Conservation (phyloP, 1,140 invertebrate species). For the Bombus ignitus region DNA sequence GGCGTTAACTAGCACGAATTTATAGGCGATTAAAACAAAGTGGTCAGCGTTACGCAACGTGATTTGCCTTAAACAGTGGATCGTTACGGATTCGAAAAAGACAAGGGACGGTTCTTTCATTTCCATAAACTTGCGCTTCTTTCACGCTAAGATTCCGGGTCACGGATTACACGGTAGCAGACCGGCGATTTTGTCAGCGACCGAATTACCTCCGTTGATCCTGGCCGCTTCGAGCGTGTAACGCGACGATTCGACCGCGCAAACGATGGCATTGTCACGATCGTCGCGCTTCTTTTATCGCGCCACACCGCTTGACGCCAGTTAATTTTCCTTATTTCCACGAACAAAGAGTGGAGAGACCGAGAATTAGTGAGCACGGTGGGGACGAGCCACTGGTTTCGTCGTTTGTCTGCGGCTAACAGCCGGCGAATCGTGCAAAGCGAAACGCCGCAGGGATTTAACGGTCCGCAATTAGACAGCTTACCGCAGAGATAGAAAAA, state of each 20-base stretch:
- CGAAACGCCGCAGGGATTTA: conserved; percentile 25
- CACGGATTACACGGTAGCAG: not conserved
- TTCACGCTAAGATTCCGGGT: not conserved
- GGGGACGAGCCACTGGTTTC: not conserved
- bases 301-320: conserved; percentile 14
- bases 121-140: conserved; percentile 14
- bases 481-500: conserved; percentile 18
- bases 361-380: conserved; percentile 29
- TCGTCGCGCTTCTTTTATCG: conserved; percentile 41
- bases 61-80: too few species aligned
- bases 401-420: not conserved
- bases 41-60: not conserved
- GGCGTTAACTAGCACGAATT: not conserved
- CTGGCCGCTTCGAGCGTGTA: conserved; percentile 3
- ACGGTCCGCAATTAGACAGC: conserved; percentile 33
- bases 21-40: conserved; percentile 21
- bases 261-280: conserved; percentile 33
- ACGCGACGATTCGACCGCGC: conserved; percentile 38
- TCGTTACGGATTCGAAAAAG: too few species aligned
- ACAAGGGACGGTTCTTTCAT: too few species aligned
- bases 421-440: not conserved
- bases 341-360: conserved; percentile 43
- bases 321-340: conserved; percentile 61
- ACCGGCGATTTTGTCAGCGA: conserved; percentile 37
- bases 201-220: conserved; percentile 43